phyloP scores from a whole-genome alignment of 2,113 vertebrate species.

The Bostrychus sinensis region DNA sequence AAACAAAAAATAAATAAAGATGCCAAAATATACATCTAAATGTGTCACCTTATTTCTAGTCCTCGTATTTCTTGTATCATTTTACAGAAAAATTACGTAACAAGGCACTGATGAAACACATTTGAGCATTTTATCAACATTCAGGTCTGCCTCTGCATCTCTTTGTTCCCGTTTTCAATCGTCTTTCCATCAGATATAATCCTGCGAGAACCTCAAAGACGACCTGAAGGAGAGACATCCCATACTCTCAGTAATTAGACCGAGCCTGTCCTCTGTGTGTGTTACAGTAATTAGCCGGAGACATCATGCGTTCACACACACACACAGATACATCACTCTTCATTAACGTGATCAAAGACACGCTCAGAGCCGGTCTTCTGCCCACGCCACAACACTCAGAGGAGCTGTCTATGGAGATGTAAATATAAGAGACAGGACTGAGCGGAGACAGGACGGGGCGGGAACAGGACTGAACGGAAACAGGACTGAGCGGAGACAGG shows the following conservation, averaged over 20 bases:
- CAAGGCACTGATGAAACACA: conserved; percentile 5
- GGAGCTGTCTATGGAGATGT: too few species aligned
- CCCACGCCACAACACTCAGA: background rate
- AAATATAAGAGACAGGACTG: too few species aligned
- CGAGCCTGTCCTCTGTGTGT: conserved; percentile 19
- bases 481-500: too few species aligned
- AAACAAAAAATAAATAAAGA: background rate
- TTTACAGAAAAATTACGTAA: background rate
- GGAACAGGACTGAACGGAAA: too few species aligned
- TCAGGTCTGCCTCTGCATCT: conserved; percentile 10
- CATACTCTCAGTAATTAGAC: conserved; percentile 39
- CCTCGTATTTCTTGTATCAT: background rate
- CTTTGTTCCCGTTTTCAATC: conserved; percentile 22
- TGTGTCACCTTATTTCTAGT: background rate
- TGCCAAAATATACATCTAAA: background rate
- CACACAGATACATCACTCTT: background rate
- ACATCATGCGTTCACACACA: conserved; percentile 20
- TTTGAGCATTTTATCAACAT: conserved; percentile 25
- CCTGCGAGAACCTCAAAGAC: conserved; percentile 42
- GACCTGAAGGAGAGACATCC: conserved; percentile 50
- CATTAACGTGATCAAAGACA: conserved; percentile 1
- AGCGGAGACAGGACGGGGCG: too few species aligned
- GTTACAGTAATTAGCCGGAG: conserved; percentile 48
- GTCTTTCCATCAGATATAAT: conserved; percentile 49
- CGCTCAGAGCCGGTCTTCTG: background rate